Conservation (phyloP, 2,113 vertebrate genomes). For the Hypocryptadius cinnamomeus region DNA sequence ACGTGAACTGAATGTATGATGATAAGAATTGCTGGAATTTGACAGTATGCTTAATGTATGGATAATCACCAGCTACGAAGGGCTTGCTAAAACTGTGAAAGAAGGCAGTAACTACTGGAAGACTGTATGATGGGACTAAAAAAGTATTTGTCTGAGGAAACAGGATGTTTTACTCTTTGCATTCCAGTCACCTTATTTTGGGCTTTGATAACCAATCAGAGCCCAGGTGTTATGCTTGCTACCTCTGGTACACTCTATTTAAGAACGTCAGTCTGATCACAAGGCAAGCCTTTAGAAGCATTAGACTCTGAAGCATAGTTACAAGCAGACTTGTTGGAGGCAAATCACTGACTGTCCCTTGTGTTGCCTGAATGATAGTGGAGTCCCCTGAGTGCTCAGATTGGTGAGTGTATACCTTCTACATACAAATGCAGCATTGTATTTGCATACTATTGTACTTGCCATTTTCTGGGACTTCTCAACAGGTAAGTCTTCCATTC, state of each 20-base stretch:
- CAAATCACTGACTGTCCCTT: neutral
- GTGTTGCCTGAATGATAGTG: neutral
- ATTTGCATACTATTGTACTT: neutral
- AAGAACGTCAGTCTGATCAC: neutral
- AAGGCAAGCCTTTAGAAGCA: neutral
- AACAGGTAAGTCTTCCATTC: neutral
- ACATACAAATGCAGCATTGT: neutral
- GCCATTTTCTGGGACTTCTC: neutral
- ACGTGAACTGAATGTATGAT: fast-evolving
- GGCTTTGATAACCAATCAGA: neutral
- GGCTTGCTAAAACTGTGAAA: neutral
- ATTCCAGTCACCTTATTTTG: neutral
- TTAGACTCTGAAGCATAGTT: neutral
- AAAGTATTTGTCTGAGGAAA: neutral
- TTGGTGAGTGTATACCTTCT: neutral
- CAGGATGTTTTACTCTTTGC: neutral
- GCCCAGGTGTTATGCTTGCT: neutral
- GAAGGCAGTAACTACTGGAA: neutral
- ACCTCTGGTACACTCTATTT: neutral
- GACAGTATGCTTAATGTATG: neutral
- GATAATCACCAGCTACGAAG: neutral
- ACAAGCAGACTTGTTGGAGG: neutral
- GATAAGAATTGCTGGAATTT: neutral
- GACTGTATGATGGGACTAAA: neutral
- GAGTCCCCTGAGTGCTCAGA: neutral